phyloP scores from a whole-genome alignment of 2,888 invertebrate species.

The Pherbina coryleti region DNA sequence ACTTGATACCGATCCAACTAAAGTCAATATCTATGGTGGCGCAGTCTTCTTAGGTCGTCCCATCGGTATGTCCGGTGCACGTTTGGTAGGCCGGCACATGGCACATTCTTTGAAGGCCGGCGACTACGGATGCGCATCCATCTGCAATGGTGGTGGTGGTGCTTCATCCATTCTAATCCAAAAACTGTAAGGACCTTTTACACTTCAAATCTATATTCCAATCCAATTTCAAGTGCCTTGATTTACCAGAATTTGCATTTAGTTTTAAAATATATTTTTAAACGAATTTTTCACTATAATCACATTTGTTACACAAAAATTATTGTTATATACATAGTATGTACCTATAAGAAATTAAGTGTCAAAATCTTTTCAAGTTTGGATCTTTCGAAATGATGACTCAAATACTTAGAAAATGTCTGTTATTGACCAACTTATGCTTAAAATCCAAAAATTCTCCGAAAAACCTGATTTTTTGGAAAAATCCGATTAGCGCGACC shows the following conservation, averaged over 20 bases:
- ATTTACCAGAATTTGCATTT: slow-evolving; percentile 14
- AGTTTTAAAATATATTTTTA: slow-evolving; percentile 15
- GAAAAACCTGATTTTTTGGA: no score
- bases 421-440: no score
- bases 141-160: slow-evolving; percentile 99
- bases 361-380: slow-evolving; percentile 15
- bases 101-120: slow-evolving; percentile 90
- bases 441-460: no score
- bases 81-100: slow-evolving; percentile 91
- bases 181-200: slow-evolving; percentile 79
- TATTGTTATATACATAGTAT: no score
- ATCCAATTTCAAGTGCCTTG: background rate
- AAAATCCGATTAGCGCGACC: no score
- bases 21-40: slow-evolving; percentile 96
- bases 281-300: background rate
- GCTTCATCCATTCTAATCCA: slow-evolving; percentile 96
- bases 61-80: slow-evolving; percentile 98
- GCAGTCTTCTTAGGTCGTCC: slow-evolving; percentile 99
- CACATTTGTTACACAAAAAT: background rate
- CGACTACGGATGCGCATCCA: slow-evolving; percentile 94
- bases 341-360: background rate
- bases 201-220: background rate
- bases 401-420: no score
- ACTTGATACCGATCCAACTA: slow-evolving; percentile 87
- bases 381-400: no score